Base-by-base conservation (phyloP, 2,797 vertebrate genomes). In the Paratrypauchen microcephalus region DNA sequence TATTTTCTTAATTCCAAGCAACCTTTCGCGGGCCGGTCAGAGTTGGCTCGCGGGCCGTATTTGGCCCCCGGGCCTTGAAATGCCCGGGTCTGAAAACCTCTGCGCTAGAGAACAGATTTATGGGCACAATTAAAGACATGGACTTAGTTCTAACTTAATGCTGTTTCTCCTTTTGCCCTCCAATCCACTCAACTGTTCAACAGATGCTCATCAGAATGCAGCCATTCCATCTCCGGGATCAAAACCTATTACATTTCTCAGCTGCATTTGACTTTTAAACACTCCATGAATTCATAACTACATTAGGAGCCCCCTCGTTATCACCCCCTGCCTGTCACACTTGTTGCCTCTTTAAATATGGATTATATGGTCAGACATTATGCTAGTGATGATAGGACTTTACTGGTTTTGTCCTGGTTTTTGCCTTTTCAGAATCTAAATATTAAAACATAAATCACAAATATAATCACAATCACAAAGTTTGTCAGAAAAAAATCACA, bases 151-250 rank as follows among this genome's bases (percentile, higher is more conserved):
- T 57, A 60, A 60, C 24, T 58, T 58, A 58, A 18, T 47, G 13
- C 39, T 5, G 7, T 64, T 64, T 47, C 39, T 47, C 39, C 41
- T 64, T 64, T 63, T 24, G n/a, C 61, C 39, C 36, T 63, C 36
- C 18, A 21, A 61, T 61, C 32, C 26, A 59, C 59, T 45, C 39
- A 45, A 41, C 60, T 41, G 23, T 61, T 41, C 39, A 63, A 48
- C 62, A 64, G 62, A 64, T 64, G 62, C 62, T 64, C 62, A 64
- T 64, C 62, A 64, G 26, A 64, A 64, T 64, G 23, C 62, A 47
- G 23, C 23, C 21, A 6, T 21, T 26, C 41, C 30, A 21, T 26
- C 39, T 47, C n/a, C 19, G 23, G 41, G 62, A 64, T 64, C 62
- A 64, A 45, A 64, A 9, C 16, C 41, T 45, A 47, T 48, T 48